Conservation (phyloP, 2,797 vertebrate species). For the Leptatherina wallacei region DNA sequence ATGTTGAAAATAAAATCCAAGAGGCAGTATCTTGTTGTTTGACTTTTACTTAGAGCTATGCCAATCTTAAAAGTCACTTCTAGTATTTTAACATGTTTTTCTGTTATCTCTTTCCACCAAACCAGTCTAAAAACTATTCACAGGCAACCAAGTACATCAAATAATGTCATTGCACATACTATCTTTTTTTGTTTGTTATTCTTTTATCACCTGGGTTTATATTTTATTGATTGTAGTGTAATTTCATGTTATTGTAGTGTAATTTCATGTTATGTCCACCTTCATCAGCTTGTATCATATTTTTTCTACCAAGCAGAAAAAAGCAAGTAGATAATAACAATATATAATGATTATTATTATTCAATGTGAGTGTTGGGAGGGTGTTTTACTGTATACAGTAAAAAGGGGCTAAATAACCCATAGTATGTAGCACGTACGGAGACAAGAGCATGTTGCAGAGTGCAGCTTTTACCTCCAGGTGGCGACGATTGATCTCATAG, state of each 20-base stretch:
- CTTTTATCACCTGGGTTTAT: background rate
- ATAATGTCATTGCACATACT: background rate
- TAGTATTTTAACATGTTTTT: conserved; percentile 31
- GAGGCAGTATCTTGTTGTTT: conserved; percentile 39
- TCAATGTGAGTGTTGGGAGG: background rate
- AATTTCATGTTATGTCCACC: background rate
- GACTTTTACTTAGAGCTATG: conserved; percentile 14
- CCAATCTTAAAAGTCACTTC: conserved; percentile 11
- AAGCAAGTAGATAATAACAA: background rate
- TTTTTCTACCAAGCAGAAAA: background rate
- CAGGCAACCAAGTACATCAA: background rate
- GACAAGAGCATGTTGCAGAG: conserved; percentile 45
- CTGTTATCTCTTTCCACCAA: background rate
- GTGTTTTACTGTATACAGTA: background rate
- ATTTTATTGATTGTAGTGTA: background rate
- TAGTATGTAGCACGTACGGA: background rate
- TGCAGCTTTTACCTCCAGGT: conserved; percentile 87
- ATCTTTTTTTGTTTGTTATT: background rate
- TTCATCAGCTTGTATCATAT: background rate
- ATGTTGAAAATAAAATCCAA: conserved; percentile 48
- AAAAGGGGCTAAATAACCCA: background rate
- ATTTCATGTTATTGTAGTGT: background rate
- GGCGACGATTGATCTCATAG: conserved; percentile 94
- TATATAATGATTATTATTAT: background rate
- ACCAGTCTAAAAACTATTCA: conserved; percentile 6